Evolutionary conservation across 64 coral and sea anemone species (phyloP).

Genomic region (Actinia equina): DNA sequence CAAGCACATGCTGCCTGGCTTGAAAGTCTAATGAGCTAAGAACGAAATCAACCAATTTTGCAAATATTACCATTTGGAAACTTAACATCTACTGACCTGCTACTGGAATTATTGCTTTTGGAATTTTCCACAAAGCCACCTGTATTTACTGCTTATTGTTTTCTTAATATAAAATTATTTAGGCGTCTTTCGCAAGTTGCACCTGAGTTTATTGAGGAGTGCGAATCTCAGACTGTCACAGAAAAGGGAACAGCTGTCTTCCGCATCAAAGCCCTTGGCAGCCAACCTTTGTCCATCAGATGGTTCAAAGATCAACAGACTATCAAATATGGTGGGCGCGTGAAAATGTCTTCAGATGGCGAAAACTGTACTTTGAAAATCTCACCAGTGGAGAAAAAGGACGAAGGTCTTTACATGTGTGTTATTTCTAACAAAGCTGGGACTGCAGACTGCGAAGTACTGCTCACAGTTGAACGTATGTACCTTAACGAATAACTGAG

Average conservation of each 20-base stretch:
- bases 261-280: slow-evolving; percentile 63
- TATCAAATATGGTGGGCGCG: slow-evolving; percentile 60
- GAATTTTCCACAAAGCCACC: too few species aligned
- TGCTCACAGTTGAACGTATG: slow-evolving; percentile 76
- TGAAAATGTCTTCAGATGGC: slow-evolving; percentile 87
- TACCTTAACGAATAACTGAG: background rate
- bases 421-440: slow-evolving; percentile 92
- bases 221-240: slow-evolving; percentile 35
- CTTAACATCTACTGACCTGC: too few species aligned
- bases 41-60: too few species aligned
- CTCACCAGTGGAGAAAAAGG: slow-evolving; percentile 49
- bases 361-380: slow-evolving; percentile 78
- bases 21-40: background rate
- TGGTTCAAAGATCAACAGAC: slow-evolving; percentile 88
- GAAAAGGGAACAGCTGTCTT: slow-evolving; percentile 63
- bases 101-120: too few species aligned
- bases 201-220: slow-evolving; percentile 71
- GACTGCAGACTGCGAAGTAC: slow-evolving; percentile 67
- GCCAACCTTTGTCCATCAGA: slow-evolving; percentile 80
- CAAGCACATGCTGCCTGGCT: background rate
- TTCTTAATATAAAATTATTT: background rate
- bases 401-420: slow-evolving; percentile 90
- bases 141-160: too few species aligned
- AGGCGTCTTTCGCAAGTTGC: slow-evolving; percentile 76
- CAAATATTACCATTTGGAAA: too few species aligned